These are phyloP conservation scores for Oophaga sylvatica DNA, from an alignment of 2,797 vertebrate species.

Conservation along the genomic window DNA sequence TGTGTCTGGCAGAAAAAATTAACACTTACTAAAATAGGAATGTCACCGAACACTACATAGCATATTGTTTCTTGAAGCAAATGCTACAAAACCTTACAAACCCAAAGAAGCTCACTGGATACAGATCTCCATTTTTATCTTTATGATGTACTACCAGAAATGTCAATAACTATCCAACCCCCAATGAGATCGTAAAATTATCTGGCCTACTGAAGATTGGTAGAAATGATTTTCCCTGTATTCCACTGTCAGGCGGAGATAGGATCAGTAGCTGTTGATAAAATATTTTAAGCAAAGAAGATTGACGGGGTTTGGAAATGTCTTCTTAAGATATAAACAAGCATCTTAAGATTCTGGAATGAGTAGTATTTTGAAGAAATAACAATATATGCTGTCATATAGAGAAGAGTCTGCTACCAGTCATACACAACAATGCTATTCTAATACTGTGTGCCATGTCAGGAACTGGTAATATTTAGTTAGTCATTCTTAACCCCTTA, in stretches of 20 bases:
- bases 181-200: conserved; percentile 23
- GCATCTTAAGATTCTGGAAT: conserved; percentile 16
- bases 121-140: conserved; percentile 18
- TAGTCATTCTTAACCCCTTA: too few relatives aligned
- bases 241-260: conserved; percentile 13
- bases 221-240: conserved; percentile 28
- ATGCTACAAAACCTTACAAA: not conserved
- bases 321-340: conserved; percentile 1
- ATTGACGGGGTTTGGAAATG: conserved; percentile 7
- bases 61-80: conserved; percentile 9
- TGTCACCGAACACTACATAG: not conserved
- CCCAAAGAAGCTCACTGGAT: conserved; percentile 23
- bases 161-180: conserved; percentile 48
- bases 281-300: conserved; percentile 36
- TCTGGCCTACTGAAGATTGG: conserved; percentile 46
- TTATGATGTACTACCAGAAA: conserved; percentile 23
- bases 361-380: not conserved
- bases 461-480: not conserved
- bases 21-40: not conserved
- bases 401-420: not conserved
- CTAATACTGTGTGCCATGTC: not conserved
- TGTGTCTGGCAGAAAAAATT: not conserved
- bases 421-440: not conserved
- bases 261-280: conserved; percentile 30
- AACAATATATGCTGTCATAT: not conserved